phyloP scores from a whole-genome alignment of 1,140 invertebrate species.

The Drosophila punjabiensis region DNA sequence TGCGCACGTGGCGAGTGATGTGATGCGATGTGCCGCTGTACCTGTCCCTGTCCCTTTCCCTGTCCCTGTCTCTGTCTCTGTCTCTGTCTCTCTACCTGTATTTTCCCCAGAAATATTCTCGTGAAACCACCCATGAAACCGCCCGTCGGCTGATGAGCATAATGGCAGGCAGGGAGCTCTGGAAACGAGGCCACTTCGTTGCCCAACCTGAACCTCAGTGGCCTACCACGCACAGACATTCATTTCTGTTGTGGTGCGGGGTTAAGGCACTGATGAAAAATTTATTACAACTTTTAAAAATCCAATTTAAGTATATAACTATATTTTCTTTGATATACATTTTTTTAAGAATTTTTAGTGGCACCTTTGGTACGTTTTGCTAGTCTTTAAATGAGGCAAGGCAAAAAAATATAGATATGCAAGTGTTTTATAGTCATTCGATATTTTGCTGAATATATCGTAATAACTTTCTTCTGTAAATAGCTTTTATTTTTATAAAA shows the following conservation, averaged over 20 bases:
- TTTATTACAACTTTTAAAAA: not conserved
- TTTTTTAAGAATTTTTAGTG: not conserved
- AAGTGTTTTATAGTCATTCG: not conserved
- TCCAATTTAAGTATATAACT: not conserved
- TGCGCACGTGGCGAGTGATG: slow-evolving; percentile 47
- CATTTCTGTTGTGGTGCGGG: slow-evolving; percentile 7
- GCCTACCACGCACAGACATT: slow-evolving; percentile 46
- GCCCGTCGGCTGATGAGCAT: slow-evolving; percentile 37
- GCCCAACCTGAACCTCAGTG: slow-evolving; percentile 28
- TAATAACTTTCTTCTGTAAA: no score
- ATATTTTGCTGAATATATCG: not conserved
- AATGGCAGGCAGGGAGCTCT: slow-evolving; percentile 29
- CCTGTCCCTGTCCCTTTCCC: not conserved
- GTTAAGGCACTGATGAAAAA: not conserved
- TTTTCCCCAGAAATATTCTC: not conserved
- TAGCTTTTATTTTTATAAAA: no score
- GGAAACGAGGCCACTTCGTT: slow-evolving; percentile 58
- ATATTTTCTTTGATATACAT: not conserved
- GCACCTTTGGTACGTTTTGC: accelerated
- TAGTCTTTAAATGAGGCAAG: not conserved
- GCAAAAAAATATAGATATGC: not conserved
- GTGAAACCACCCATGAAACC: slow-evolving; percentile 14
- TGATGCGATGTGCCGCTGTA: not conserved
- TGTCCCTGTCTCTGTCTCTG: not conserved
- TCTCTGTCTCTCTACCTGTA: not conserved